A percentile compares a stretch with the other conserved stretches of the same genome.
Evolutionary conservation across 1,140 invertebrate genomes (phyloP).

Genomic region (Laupala kohalensis): DNA sequence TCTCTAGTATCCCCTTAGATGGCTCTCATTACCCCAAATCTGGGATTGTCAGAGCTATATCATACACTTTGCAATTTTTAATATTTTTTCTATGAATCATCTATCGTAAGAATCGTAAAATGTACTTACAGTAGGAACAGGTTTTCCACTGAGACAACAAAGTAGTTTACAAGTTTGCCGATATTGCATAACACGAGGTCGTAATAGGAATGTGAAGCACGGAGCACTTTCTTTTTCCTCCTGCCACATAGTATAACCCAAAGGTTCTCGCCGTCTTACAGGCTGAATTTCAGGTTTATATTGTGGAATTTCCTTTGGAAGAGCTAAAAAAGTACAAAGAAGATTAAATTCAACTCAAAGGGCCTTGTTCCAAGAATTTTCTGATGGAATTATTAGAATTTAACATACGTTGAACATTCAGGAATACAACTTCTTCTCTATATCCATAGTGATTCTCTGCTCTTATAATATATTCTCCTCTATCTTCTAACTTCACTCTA

Average conservation of each 20-base stretch:
- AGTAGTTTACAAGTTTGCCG: slow-evolving; percentile 90
- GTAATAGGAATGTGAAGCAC: slow-evolving; percentile 90
- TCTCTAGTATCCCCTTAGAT: no score
- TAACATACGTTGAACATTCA: slow-evolving; percentile 87
- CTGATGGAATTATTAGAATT: neutral
- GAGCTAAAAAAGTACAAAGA: slow-evolving; percentile 36
- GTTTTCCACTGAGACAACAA: slow-evolving; percentile 88
- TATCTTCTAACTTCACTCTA: slow-evolving; percentile 83
- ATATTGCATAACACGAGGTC: slow-evolving; percentile 95
- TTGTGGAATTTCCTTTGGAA: slow-evolving; percentile 66
- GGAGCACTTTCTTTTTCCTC: slow-evolving; percentile 81
- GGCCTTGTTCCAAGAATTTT: neutral
- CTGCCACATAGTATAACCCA: slow-evolving; percentile 77
- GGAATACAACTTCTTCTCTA: slow-evolving; percentile 89
- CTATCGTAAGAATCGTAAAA: neutral
- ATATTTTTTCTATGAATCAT: neutral
- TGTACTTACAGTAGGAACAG: slow-evolving; percentile 66
- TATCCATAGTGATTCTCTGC: slow-evolving; percentile 97
- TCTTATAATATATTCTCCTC: slow-evolving; percentile 92
- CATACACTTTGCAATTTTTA: no score
- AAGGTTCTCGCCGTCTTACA: slow-evolving; percentile 59
- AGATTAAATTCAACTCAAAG: neutral
- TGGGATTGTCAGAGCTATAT: no score
- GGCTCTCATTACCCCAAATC: no score
- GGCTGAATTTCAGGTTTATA: slow-evolving; percentile 61